Evolutionary conservation across 2,113 vertebrate species (phyloP), one percentile per base, ranked within the genome.

Genomic region (Pholis gunnellus): DNA sequence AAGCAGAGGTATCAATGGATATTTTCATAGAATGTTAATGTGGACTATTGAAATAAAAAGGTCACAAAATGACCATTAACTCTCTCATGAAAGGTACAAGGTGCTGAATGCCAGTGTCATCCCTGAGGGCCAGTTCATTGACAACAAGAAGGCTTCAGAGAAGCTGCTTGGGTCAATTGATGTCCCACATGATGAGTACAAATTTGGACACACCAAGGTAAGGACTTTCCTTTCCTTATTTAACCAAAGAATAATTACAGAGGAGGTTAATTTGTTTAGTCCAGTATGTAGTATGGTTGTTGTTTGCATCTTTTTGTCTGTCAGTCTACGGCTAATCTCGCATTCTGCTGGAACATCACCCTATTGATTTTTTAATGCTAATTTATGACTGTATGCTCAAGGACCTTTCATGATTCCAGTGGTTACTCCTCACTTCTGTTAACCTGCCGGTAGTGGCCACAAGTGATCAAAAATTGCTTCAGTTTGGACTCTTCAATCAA

Each of bases 11-110:
- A 81, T 36, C n/a, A 73, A 2, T 29, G 0, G 1, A 34, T 13
- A 14, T 17, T 11, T 63, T 63, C 9, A 60, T 1, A 1, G 0
- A 6, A 15, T 8, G 17, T 18, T 60, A 2, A 46, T 18, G 15
- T 0, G n/a, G 15, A 71, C 1, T 29, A 22, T 27, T 10, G 1
- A 69, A 46, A 25, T 6, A 22, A 38, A 72, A 72, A 42, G 6
- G 34, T 27, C 18, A 70, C 2, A 38, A 29, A 57, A 5, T 57
- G 2, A 83, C 15, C 9, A 40, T 54, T 38, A 2, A 0, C 17
- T n/a, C n/a, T n/a, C n/a, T n/a, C n/a, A n/a, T n/a, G n/a, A 84
- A 46, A 92, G 91, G 34, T 92, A 92, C 86, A 92, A 92, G 84
- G 91, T 92, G 8, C 68, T 92, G 78, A 92, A 92, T 87, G 89